Conservation (phyloP, 2,888 invertebrate species). For the Spatulosminthurus flaviceps region DNA sequence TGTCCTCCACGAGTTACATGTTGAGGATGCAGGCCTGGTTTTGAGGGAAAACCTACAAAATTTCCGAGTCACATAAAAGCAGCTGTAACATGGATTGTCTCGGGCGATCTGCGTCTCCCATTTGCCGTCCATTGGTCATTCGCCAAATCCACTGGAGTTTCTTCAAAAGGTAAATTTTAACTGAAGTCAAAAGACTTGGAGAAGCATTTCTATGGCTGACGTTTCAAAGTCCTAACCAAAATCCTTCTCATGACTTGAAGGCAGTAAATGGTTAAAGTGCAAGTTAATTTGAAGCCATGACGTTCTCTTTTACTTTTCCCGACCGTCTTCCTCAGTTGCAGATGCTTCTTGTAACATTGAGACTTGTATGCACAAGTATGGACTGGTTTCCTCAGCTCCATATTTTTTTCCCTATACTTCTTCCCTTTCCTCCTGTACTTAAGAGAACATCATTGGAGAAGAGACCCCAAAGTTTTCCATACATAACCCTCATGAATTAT, state of each 20-base stretch:
- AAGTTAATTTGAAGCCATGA: constrained; percentile 43
- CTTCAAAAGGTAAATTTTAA: constrained; percentile 34
- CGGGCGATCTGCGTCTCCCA: constrained; percentile 52
- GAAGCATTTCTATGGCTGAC: constrained; percentile 29
- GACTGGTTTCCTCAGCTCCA: neutral
- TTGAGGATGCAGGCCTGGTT: neutral
- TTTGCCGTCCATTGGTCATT: constrained; percentile 59
- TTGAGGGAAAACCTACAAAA: constrained; percentile 55
- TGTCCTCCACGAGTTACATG: constrained; percentile 5
- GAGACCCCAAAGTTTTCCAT: constrained; percentile 51
- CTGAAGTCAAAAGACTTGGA: constrained; percentile 11
- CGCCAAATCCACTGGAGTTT: constrained; percentile 51
- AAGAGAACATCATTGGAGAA: constrained; percentile 32
- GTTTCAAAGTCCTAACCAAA: constrained; percentile 30
- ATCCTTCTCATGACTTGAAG: constrained; percentile 37
- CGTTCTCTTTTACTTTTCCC: neutral
- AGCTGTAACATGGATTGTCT: constrained; percentile 52
- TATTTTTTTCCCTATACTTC: constrained; percentile 10
- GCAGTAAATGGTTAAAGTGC: constrained; percentile 26
- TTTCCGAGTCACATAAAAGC: constrained; percentile 56
- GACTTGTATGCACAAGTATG: neutral
- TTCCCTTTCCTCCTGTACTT: constrained; percentile 19
- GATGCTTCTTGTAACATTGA: constrained; percentile 7
- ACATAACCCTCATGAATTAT: constrained; percentile 57
- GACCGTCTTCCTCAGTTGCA: neutral